Evolutionary conservation across 2,888 invertebrate genomes (phyloP).

Genomic region (Leptopilina drosophilae): DNA sequence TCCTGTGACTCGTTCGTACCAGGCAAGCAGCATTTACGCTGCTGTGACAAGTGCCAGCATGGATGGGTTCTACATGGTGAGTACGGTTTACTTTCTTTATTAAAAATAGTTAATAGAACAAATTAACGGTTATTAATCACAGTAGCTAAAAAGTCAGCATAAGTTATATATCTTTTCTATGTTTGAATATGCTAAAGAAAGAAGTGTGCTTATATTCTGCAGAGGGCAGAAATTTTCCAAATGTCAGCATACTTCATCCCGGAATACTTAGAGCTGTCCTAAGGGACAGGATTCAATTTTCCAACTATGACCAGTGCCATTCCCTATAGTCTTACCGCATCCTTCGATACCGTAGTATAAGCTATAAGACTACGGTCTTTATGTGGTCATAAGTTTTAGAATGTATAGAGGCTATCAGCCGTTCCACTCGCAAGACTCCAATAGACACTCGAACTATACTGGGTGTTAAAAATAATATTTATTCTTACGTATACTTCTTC

Average conservation of each 20-base stretch:
- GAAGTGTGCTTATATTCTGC: conserved; percentile 53
- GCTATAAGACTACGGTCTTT: conserved; percentile 69
- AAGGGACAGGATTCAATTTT: conserved; percentile 76
- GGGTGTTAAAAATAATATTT: conserved; percentile 32
- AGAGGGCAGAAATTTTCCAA: conserved; percentile 58
- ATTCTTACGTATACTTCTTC: not conserved
- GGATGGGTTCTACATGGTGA: conserved; percentile 88
- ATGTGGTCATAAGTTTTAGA: conserved; percentile 73
- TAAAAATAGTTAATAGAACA: no score
- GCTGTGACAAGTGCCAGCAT: conserved; percentile 85
- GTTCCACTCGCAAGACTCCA: conserved; percentile 45
- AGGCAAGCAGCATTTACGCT: conserved; percentile 82
- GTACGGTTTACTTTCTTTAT: conserved; percentile 66
- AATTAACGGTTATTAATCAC: no score
- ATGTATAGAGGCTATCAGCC: conserved; percentile 62
- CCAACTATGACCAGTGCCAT: conserved; percentile 74
- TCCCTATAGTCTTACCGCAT: conserved; percentile 54
- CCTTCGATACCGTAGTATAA: conserved; percentile 41
- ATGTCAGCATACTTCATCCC: conserved; percentile 73
- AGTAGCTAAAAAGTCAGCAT: not conserved
- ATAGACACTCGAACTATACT: conserved; percentile 44
- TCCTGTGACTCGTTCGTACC: conserved; percentile 85
- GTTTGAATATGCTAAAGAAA: conserved; percentile 2
- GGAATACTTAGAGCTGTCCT: conserved; percentile 63
- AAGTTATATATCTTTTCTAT: conserved; percentile 6